Evolutionary conservation across 2,888 invertebrate genomes (phyloP), one percentile per base, ranked within the genome.

Genomic region (Rhopalosiphum nymphaeae): DNA sequence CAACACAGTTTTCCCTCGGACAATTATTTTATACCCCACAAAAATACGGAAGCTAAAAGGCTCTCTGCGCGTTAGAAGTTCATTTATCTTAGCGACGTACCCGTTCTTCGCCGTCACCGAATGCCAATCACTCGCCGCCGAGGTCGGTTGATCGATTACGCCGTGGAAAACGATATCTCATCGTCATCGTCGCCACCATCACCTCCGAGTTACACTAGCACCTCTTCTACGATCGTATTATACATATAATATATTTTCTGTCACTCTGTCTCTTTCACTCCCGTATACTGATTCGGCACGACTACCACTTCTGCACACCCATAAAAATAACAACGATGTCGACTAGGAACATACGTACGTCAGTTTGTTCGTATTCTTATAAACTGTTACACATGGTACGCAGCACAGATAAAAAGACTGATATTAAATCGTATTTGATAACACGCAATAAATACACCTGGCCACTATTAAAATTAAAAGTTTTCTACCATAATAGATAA

Each of bases 91-190:
- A 78, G 78, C 78, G 78, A 67, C 67, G n/a, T 36, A 78, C 78
- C 78, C 78, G 21, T 21, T 44, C 78, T 9, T 9, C 36, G 85
- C 86, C n/a, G n/a, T 29, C 86, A 36, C 26, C 46, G 57, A 57
- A 86, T 29, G 91, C 57, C 86, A 86, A 86, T 91, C 86, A 86
- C 46, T 86, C 57, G 57, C 46, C 91, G n/a, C 26, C 44, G 42
- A 44, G 85, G 61, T n/a, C n/a, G 46, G 91, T 91, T 86, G 91
- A 91, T 91, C 91, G 91, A 91, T 91, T 86, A 46, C 46, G 46
- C 21, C 44, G 46, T 9, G 44, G 36, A 88, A 93, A 93, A 93
- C 93, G 88, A 93, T 93, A 93, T 89, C 84, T 93, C 89, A 84
- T 93, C 93, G 93, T 93, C 89, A 56, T 53, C 78, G 78, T 78